Conservation (phyloP, 2,113 vertebrate genomes). For the Cyanoliseus patagonus region DNA sequence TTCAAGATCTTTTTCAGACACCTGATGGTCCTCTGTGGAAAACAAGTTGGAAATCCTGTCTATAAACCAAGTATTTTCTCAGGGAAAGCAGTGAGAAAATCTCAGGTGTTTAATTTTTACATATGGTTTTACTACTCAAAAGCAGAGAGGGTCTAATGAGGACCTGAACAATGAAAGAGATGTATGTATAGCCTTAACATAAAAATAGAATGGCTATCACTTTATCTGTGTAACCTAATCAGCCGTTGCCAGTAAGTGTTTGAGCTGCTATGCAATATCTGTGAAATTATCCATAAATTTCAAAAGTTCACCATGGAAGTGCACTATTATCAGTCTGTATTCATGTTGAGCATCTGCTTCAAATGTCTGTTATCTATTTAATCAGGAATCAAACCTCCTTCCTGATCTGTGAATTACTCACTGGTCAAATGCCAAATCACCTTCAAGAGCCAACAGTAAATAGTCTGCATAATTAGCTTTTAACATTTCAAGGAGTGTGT, state of each 20-base stretch:
- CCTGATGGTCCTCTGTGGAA: not conserved
- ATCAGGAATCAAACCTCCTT: slow-evolving; percentile 35
- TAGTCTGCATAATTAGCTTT: slow-evolving; percentile 25
- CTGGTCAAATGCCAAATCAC: slow-evolving; percentile 44
- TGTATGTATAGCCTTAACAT: not conserved
- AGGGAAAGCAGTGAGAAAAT: not conserved
- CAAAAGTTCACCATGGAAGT: not conserved
- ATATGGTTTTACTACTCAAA: not conserved
- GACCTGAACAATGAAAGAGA: not conserved
- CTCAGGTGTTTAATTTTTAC: not conserved
- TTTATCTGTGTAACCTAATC: not conserved
- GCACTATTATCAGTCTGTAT: not conserved
- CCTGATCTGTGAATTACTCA: slow-evolving; percentile 10
- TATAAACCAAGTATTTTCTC: not conserved
- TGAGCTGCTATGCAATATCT: not conserved
- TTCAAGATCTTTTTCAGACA: not conserved
- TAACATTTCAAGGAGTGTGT: not conserved
- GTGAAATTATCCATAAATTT: slow-evolving; percentile 28
- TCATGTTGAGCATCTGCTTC: slow-evolving; percentile 2
- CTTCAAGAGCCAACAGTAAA: slow-evolving; percentile 14
- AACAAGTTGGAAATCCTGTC: not conserved
- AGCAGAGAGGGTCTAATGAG: not conserved
- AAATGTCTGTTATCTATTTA: slow-evolving; percentile 33
- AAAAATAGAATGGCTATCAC: not conserved
- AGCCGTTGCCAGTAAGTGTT: not conserved